Conservation (phyloP, 1,140 invertebrate species). For the Camponotus pennsylvanicus region DNA sequence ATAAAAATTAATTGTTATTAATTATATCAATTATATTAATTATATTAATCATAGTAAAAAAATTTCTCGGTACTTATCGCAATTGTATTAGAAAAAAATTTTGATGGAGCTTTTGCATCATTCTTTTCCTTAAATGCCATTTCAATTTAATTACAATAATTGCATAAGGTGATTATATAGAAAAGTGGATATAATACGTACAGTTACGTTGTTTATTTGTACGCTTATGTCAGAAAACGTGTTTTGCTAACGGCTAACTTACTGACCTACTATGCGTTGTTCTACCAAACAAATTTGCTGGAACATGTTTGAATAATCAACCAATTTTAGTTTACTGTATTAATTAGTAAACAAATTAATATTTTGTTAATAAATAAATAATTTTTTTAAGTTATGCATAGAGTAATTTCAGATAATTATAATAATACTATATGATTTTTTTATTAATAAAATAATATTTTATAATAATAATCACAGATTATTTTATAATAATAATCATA, state of each 20-base stretch:
- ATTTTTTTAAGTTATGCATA: neutral
- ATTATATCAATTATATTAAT: no score
- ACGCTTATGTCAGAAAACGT: constrained; percentile 68
- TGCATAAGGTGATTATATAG: neutral
- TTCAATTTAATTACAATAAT: constrained; percentile 17
- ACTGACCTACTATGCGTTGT: constrained; percentile 78
- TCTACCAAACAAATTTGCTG: constrained; percentile 11
- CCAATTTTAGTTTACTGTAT: neutral
- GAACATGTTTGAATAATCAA: neutral
- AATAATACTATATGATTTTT: neutral
- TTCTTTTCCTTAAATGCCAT: no score
- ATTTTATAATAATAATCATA: neutral
- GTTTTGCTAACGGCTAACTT: constrained; percentile 79
- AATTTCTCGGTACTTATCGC: no score
- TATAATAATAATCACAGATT: neutral
- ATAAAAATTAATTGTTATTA: no score
- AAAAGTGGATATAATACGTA: constrained; percentile 24
- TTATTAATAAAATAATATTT: neutral
- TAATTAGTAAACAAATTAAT: neutral
- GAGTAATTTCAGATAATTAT: neutral
- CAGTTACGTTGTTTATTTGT: constrained; percentile 35
- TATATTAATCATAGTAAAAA: no score
- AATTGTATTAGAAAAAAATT: no score
- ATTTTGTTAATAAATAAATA: neutral
- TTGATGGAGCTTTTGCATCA: no score